Percentiles rank a stretch among this genome's conserved stretches.
Conservation (phyloP, 2,113 vertebrate species). For the Cervus canadensis region DNA sequence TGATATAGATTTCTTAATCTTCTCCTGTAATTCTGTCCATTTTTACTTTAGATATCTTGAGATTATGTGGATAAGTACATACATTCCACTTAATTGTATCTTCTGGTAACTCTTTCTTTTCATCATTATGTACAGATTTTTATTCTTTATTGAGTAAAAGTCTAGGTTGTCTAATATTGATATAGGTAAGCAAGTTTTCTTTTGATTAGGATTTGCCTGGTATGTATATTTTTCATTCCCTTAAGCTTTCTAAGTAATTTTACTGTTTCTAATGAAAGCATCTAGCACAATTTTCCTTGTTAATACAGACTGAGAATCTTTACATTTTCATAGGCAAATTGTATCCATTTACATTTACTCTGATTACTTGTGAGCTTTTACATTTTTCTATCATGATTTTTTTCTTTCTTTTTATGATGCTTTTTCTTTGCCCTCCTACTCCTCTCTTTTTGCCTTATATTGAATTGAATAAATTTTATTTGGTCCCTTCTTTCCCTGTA, state of each 20-base stretch:
- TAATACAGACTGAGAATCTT: neutral
- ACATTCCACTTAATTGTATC: neutral
- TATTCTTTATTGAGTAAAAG: neutral
- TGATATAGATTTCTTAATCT: neutral
- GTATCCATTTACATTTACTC: neutral
- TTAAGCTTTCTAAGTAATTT: neutral
- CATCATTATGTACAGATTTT: neutral
- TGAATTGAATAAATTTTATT: neutral
- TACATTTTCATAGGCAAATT: neutral
- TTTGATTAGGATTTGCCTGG: neutral
- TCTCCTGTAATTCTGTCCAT: neutral
- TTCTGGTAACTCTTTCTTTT: neutral
- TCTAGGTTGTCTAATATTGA: neutral
- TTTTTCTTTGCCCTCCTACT: neutral
- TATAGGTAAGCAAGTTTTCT: neutral
- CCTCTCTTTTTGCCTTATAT: neutral
- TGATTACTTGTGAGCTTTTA: neutral
- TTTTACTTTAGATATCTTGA: neutral
- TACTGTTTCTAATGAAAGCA: slow-evolving; percentile 14
- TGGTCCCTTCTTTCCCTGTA: neutral
- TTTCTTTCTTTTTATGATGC: neutral
- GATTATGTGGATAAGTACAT: neutral
- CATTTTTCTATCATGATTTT: neutral
- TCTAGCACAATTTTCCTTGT: neutral
- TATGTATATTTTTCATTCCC: neutral